These are phyloP conservation scores for Machimus atricapillus DNA, from an alignment of 2,888 invertebrate genomes.

Conservation along the genomic window DNA sequence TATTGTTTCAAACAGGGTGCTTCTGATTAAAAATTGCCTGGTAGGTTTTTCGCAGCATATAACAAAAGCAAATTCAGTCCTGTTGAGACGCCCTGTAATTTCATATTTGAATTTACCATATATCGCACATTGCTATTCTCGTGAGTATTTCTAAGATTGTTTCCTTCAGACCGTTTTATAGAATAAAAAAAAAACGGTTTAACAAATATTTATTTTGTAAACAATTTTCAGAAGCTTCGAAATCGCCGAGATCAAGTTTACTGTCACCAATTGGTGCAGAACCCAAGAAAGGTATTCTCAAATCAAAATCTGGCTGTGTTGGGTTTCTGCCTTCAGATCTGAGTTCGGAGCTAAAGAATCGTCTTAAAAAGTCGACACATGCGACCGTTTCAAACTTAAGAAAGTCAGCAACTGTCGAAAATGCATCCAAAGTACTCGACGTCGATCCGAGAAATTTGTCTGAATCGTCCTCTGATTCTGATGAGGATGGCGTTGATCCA, in stretches of 20 bases:
- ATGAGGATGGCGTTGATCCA: conserved; percentile 50
- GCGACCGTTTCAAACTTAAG: conserved; percentile 59
- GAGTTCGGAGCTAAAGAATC: conserved; percentile 60
- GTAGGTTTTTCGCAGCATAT: no score
- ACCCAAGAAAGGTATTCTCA: conserved; percentile 55
- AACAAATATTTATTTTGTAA: not conserved
- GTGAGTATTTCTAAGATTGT: not conserved
- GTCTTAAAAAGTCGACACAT: conserved; percentile 59
- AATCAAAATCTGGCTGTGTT: conserved; percentile 56
- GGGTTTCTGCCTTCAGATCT: conserved; percentile 60
- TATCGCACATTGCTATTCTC: conserved; percentile 28
- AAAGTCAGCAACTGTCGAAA: conserved; percentile 57
- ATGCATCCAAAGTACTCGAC: conserved; percentile 48
- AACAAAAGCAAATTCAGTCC: not conserved
- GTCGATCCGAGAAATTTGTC: conserved; percentile 46
- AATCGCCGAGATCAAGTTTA: conserved; percentile 43
- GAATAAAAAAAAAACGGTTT: not conserved
- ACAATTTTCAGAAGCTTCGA: conserved; percentile 40
- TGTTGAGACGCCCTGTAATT: not conserved
- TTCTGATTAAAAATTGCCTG: no score
- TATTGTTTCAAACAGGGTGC: no score
- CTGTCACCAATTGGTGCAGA: conserved; percentile 48
- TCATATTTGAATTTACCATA: not conserved
- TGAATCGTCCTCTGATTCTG: conserved; percentile 44
- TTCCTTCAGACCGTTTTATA: not conserved